A percentile compares a stretch with the other conserved stretches of the same genome.
phyloP scores from a whole-genome alignment of 2,888 invertebrate species.

The Seira sanloemensis region DNA sequence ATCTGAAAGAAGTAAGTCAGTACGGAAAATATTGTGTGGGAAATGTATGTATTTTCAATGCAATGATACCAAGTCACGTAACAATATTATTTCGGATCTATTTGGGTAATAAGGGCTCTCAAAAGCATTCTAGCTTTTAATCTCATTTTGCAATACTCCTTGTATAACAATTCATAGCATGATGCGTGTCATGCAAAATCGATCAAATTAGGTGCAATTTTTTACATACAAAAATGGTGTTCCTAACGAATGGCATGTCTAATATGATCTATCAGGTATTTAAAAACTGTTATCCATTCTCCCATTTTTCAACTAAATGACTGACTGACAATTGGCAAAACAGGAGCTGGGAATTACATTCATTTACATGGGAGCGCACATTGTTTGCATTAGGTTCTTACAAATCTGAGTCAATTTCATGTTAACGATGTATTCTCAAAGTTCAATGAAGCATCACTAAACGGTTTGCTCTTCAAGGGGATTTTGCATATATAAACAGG shows the following conservation, averaged over 20 bases:
- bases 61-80: not conserved
- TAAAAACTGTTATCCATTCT: not conserved
- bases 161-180: too few species aligned
- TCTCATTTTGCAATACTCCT: not conserved
- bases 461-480: not conserved
- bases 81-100: not conserved
- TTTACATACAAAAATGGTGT: not conserved
- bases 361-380: not conserved
- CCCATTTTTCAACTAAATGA: too few species aligned
- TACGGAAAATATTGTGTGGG: not conserved
- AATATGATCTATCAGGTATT: not conserved
- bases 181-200: not conserved
- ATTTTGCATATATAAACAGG: too few species aligned
- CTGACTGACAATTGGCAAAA: not conserved
- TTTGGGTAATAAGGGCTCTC: not conserved
- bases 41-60: not conserved
- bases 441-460: conserved; percentile 14
- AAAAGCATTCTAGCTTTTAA: not conserved
- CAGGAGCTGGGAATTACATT: not conserved
- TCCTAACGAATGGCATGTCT: not conserved
- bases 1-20: not conserved
- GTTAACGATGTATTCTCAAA: not conserved
- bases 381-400: not conserved
- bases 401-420: not conserved
- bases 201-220: not conserved